Base-by-base conservation (phyloP, 2,797 vertebrate species). In the Notoglanidium macrostoma region DNA sequence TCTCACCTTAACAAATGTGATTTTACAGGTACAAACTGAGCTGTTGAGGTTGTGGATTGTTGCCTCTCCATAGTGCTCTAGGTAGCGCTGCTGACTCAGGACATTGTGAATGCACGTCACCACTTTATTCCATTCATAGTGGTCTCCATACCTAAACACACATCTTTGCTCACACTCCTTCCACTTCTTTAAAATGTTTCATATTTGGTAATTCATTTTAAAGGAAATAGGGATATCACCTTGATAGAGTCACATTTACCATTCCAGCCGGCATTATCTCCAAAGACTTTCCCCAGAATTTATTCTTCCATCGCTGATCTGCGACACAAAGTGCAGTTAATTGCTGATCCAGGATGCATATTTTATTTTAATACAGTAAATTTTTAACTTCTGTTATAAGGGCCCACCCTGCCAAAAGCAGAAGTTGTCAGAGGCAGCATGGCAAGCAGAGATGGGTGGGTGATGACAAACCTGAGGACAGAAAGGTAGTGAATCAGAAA, bases 231-330 rank as follows among this genome's bases (percentile, higher is more conserved):
- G 49, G 26, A 14, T 67, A 93, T 95, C 92, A 97, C 98, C 96
- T 97, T 84, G 96, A 94, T 23, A 99, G 93, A 87, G 95, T 97
- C 63, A 97, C 96, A 0, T 99, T 97, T 89, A 99, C 97, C 84
- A 97, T 98, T 86, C 98, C 98, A 84, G 98, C 91, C 0, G 98
- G 98, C 91, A 98, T 93, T 8, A 99, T 98, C 94, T 99, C 98
- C 91, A 99, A 90, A 0, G 98, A 99, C 85, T 98, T 99, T 46
- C 98, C 98, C 98, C 98, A 99, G 92, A 99, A 99, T 90, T 98
- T 99, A 91, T 99, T 99, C 90, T 98, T 99, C 98, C 98, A 98
- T 81, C 97, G 95, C 94, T 98, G 97, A 91, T 99, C 98, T 99
- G 92, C 87, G 3, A 82, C 6, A 88, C 1, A 90, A 89, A 86